Percentiles rank a stretch among this genome's conserved stretches.
Evolutionary conservation across 1,140 invertebrate genomes (phyloP).

Genomic region (Monomorium pharaonis): DNA sequence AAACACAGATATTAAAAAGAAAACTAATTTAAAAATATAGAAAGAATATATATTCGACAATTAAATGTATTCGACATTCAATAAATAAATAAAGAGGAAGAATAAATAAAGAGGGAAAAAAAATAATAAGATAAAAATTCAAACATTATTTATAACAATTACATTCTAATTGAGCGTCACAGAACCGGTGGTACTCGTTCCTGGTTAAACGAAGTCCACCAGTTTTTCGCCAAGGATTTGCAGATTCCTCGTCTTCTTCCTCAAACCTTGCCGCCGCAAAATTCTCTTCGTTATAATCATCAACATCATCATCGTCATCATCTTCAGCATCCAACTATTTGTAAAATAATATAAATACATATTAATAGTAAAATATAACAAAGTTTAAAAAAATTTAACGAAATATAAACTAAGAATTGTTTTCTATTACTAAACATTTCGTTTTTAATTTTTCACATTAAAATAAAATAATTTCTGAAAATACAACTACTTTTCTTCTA

Average conservation of each 20-base stretch:
- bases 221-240: slow-evolving; percentile 88
- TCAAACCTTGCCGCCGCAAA: slow-evolving; percentile 78
- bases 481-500: no score
- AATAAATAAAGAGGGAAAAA: no score
- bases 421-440: no score
- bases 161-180: slow-evolving; percentile 92
- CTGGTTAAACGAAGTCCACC: slow-evolving; percentile 86
- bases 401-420: no score
- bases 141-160: slow-evolving; percentile 78
- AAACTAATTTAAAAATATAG: background rate
- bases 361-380: background rate
- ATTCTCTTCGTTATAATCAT: slow-evolving; percentile 80
- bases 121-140: background rate
- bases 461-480: no score
- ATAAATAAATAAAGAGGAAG: no score
- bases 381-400: no score
- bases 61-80: no score
- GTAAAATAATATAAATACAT: background rate
- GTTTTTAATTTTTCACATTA: no score
- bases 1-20: background rate
- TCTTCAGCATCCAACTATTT: slow-evolving; percentile 79
- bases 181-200: slow-evolving; percentile 91
- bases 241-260: slow-evolving; percentile 82
- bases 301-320: slow-evolving; percentile 80
- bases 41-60: background rate